Evolutionary conservation across 2,113 vertebrate genomes (phyloP).

Genomic region (Cheilinus undulatus): DNA sequence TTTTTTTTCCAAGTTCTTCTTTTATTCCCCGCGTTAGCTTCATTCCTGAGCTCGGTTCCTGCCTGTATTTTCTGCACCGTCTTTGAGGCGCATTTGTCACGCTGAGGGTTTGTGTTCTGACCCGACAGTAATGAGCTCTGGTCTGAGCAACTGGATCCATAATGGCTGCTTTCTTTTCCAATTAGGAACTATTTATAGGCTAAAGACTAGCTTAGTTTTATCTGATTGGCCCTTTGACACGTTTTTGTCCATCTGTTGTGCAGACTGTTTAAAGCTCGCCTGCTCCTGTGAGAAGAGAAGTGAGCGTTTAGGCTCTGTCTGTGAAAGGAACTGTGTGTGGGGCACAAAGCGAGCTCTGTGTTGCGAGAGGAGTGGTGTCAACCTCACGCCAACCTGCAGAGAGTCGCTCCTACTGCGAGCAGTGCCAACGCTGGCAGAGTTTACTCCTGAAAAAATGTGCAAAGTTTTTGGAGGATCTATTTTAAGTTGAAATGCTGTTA

Average conservation of each 20-base stretch:
- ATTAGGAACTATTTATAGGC: constrained; percentile 57
- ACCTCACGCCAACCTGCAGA: constrained; percentile 63
- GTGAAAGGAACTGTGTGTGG: constrained; percentile 73
- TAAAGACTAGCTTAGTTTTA: constrained; percentile 43
- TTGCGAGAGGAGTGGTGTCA: constrained; percentile 59
- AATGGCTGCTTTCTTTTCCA: constrained; percentile 40
- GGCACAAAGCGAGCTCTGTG: constrained; percentile 79
- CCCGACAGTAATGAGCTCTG: constrained; percentile 52
- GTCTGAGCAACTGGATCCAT: constrained; percentile 45
- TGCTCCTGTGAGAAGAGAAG: constrained; percentile 30
- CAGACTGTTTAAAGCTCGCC: constrained; percentile 32
- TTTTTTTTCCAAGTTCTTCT: constrained; percentile 23
- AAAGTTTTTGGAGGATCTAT: constrained; percentile 1
- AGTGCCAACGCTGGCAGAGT: constrained; percentile 33
- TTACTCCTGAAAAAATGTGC: constrained; percentile 6
- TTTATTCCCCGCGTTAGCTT: constrained; percentile 56
- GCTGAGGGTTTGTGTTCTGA: constrained; percentile 40
- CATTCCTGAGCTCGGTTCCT: constrained; percentile 40
- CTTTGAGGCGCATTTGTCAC: constrained; percentile 45
- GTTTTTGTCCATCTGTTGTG: constrained; percentile 42
- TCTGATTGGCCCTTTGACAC: constrained; percentile 68
- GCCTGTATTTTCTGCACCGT: constrained; percentile 27
- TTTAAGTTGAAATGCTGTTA: constrained; percentile 23
- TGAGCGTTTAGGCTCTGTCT: constrained; percentile 44
- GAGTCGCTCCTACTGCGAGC: constrained; percentile 22